A percentile compares a stretch with the other conserved stretches of the same genome.
These are phyloP conservation scores for Ormyrus rosae DNA, from an alignment of 2,888 invertebrate species.

Conservation along the genomic window DNA sequence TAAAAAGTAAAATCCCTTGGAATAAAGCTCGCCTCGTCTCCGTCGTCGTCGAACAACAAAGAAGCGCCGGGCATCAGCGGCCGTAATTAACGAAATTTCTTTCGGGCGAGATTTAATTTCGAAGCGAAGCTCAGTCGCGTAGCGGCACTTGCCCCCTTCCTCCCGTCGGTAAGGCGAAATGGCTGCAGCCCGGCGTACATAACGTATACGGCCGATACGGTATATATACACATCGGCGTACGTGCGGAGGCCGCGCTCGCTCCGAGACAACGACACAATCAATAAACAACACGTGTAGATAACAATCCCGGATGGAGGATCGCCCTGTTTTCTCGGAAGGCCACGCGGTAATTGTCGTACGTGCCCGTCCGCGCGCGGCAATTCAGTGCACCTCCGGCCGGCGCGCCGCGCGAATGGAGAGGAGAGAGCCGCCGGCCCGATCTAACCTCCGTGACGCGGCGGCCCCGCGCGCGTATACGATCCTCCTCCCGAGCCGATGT, in stretches of 20 bases:
- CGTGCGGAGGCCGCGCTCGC: background rate
- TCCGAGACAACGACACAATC: slow-evolving; percentile 72
- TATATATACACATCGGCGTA: slow-evolving; percentile 3
- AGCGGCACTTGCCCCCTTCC: background rate
- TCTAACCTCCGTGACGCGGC: background rate
- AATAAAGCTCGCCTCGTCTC: too few species aligned
- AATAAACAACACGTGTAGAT: slow-evolving; percentile 75
- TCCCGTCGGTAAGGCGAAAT: slow-evolving; percentile 5
- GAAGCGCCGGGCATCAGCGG: background rate
- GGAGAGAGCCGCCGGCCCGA: background rate
- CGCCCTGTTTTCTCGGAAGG: slow-evolving; percentile 72
- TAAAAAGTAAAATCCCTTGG: too few species aligned
- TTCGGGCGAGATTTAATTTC: slow-evolving; percentile 40
- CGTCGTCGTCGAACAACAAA: too few species aligned
- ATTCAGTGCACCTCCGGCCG: slow-evolving; percentile 34
- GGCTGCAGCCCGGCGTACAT: background rate
- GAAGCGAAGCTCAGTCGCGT: background rate
- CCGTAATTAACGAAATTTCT: slow-evolving; percentile 42
- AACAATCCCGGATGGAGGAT: slow-evolving; percentile 72
- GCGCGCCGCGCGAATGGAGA: slow-evolving; percentile 37
- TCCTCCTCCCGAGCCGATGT: slow-evolving; percentile 22
- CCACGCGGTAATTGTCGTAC: slow-evolving; percentile 72
- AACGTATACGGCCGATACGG: background rate
- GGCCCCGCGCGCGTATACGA: background rate
- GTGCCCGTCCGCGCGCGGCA: slow-evolving; percentile 64